Percentiles rank a stretch among this genome's conserved stretches.
phyloP scores from a whole-genome alignment of 2,888 invertebrate genomes.

The Tuta absoluta region DNA sequence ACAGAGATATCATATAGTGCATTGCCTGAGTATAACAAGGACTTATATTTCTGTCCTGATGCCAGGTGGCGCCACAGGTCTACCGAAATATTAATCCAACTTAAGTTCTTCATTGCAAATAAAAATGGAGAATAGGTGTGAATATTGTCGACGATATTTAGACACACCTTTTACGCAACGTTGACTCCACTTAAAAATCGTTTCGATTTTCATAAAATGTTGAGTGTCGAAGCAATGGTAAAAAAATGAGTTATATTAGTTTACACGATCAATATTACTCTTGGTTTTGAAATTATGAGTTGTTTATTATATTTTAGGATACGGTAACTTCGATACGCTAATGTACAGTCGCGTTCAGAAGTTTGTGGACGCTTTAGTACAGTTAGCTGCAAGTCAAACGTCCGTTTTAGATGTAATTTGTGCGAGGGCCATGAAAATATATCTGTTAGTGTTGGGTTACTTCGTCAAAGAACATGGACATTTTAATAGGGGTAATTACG shows the following conservation, averaged over 20 bases:
- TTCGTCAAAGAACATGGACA: slow-evolving; percentile 1
- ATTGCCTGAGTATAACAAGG: no score
- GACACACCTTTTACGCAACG: neutral
- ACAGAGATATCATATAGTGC: no score
- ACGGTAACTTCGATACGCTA: slow-evolving; percentile 7
- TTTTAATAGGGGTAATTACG: neutral
- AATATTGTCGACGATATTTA: neutral
- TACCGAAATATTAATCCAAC: no score
- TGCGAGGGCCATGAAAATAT: neutral
- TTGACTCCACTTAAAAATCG: neutral
- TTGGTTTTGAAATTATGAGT: slow-evolving; percentile 16
- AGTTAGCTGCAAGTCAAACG: neutral
- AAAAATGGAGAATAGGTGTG: neutral
- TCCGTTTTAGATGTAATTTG: neutral
- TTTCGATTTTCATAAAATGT: neutral
- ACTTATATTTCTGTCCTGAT: no score
- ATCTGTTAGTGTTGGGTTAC: neutral
- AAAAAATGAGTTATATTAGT: neutral
- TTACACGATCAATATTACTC: slow-evolving; percentile 10
- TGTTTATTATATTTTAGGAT: slow-evolving; percentile 25
- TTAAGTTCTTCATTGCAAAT: neutral
- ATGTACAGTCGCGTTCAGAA: slow-evolving; percentile 12
- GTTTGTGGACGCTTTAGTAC: neutral
- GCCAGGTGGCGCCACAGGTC: no score
- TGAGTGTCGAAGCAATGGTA: neutral